Conservation (phyloP, 2,797 vertebrate genomes). For the Chromis chromis region DNA sequence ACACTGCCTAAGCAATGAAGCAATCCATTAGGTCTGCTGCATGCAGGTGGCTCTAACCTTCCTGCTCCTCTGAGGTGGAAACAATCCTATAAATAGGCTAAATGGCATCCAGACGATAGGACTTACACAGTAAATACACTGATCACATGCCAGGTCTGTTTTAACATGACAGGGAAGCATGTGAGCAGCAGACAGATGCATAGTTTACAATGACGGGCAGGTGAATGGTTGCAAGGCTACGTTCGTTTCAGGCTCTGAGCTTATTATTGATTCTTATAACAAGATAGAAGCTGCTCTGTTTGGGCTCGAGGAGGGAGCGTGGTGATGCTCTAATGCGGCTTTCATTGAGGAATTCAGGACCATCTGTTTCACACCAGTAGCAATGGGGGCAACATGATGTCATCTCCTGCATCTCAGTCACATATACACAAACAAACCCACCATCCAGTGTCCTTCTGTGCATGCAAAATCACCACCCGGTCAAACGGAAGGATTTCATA, state of each 20-base stretch:
- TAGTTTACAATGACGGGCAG: background rate
- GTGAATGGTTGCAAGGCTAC: constrained; percentile 2
- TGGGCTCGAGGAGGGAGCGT: background rate
- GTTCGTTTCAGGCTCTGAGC: constrained; percentile 1
- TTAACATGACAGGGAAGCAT: constrained; percentile 22
- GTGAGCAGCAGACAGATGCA: constrained; percentile 4
- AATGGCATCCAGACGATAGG: constrained; percentile 40
- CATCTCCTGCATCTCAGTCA: constrained; percentile 44
- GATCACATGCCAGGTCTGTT: constrained; percentile 49
- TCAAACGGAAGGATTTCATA: background rate
- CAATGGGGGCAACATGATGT: constrained; percentile 43
- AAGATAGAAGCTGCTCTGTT: background rate
- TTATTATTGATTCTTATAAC: background rate
- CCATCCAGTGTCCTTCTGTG: background rate
- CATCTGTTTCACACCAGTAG: constrained; percentile 51
- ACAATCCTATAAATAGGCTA: constrained; percentile 64
- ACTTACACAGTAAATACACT: constrained; percentile 49
- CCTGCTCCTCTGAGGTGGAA: constrained; percentile 28
- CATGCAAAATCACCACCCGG: background rate
- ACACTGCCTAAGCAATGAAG: constrained; percentile 21
- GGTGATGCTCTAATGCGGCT: constrained; percentile 18
- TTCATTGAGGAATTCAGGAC: constrained; percentile 44
- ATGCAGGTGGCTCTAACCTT: constrained; percentile 32
- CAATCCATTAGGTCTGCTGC: constrained; percentile 17
- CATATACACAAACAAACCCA: constrained; percentile 32